A percentile compares a stretch with the other conserved stretches of the same genome.
These are phyloP conservation scores for Microcebus griseorufus DNA, from an alignment of 2,113 vertebrate genomes.

Conservation along the genomic window DNA sequence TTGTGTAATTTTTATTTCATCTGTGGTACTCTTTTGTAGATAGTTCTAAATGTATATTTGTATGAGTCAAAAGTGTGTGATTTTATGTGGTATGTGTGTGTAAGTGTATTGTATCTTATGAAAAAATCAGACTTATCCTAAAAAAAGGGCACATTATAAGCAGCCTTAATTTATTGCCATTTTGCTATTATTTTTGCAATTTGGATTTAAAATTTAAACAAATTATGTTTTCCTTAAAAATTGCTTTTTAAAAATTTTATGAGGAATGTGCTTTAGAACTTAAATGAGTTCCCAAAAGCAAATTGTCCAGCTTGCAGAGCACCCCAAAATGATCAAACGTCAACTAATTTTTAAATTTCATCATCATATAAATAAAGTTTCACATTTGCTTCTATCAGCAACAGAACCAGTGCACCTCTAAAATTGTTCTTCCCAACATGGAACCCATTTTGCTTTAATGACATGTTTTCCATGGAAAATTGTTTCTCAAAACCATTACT, in stretches of 20 bases:
- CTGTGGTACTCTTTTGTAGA: slow-evolving; percentile 79
- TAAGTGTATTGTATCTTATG: slow-evolving; percentile 73
- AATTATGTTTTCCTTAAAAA: slow-evolving; percentile 25
- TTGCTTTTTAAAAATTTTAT: background rate
- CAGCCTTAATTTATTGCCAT: slow-evolving; percentile 79
- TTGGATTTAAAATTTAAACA: slow-evolving; percentile 55
- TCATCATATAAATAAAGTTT: background rate
- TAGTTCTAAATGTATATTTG: slow-evolving; percentile 67
- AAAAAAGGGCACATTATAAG: slow-evolving; percentile 85
- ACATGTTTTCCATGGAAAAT: background rate
- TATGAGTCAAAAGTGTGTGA: slow-evolving; percentile 53
- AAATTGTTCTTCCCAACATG: background rate
- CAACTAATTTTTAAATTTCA: background rate
- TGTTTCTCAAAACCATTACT: background rate
- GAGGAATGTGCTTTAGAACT: slow-evolving; percentile 16
- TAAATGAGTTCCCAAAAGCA: background rate
- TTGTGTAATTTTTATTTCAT: slow-evolving; percentile 76
- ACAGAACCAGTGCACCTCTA: background rate
- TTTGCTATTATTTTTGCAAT: slow-evolving; percentile 69
- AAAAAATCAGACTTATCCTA: slow-evolving; percentile 86
- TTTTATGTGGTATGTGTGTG: slow-evolving; percentile 64
- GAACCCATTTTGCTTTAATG: background rate
- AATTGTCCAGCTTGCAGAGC: background rate
- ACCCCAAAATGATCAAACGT: background rate
- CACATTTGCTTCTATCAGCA: background rate